Evolutionary conservation across 1,140 invertebrate species (phyloP), one percentile per base, ranked within the genome.

Genomic region (Magallana angulata): DNA sequence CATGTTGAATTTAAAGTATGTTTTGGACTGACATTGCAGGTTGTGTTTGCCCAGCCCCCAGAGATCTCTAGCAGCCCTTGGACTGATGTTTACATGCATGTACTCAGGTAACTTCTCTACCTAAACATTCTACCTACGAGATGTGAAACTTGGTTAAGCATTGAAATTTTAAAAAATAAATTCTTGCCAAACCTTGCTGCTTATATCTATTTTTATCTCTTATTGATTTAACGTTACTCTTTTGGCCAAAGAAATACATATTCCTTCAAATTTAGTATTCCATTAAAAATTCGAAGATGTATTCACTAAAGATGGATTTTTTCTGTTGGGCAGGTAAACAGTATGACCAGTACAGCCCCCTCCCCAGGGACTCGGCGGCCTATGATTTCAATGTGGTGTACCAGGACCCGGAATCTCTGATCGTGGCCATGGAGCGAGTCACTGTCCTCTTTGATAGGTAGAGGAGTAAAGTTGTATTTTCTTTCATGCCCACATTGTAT

Each of bases 361-460:
- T 89, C 64, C 91, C 93, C 36, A 86, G 91, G 57, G 91, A 92
- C 14, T 88, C 86, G n/a, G 76, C 87, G 59, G 82, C 85, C 14
- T 90, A 90, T 57, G 88, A 76, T 59, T 90, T 91, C 81, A 90
- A 92, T 30, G 88, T 92, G 7, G 84, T 93, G 12, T 90, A 91
- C 80, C 94, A 94, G 14, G 97, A 97, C 93, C 96, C 97, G 3
- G 97, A 98, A 93, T 96, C 96, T 90, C 95, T 98, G 24, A 96
- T 98, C 84, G 96, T 96, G 91, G 97, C 97, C 59, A 97, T 97
- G 94, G 97, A 98, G 94, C 96, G 97, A 93, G 96, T 97, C 8
- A 97, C 97, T 59, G 96, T 97, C n/a, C 96, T 98, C 88, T 98
- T 98, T 95, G 97, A 98, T 94, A 96, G 97, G 94, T 97, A 89